Evolutionary conservation across 2,113 vertebrate species (phyloP).

Genomic region (Hystrix cristata): DNA sequence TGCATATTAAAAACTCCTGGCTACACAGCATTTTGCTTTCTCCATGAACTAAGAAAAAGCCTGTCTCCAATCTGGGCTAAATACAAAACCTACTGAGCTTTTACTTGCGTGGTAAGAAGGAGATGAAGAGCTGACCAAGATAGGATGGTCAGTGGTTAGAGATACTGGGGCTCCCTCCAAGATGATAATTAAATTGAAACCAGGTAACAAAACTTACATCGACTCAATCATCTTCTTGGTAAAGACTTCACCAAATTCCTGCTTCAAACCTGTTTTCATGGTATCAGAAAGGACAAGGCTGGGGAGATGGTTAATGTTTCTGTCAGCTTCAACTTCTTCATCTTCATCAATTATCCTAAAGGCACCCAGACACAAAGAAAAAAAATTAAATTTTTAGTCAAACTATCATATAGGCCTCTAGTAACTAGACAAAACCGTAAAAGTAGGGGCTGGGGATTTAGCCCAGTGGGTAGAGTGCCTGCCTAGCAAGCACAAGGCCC

Average conservation of each 20-base stretch:
- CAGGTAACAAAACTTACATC: slow-evolving; percentile 87
- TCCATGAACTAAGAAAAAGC: background rate
- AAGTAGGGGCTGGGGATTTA: background rate
- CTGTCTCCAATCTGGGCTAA: background rate
- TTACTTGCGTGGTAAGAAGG: background rate
- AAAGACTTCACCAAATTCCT: slow-evolving; percentile 89
- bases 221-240: slow-evolving; percentile 92
- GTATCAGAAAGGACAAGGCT: slow-evolving; percentile 90
- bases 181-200: slow-evolving; percentile 54
- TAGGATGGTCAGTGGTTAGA: background rate
- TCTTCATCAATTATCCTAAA: slow-evolving; percentile 91
- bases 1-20: background rate
- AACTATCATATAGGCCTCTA: background rate
- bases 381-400: slow-evolving; percentile 6
- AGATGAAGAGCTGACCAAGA: background rate
- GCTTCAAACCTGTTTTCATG: slow-evolving; percentile 90
- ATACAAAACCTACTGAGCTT: background rate
- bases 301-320: slow-evolving; percentile 87
- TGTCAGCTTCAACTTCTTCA: slow-evolving; percentile 90
- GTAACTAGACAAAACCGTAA: background rate
- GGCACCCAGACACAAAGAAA: slow-evolving; percentile 75
- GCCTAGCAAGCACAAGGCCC: too few relatives aligned
- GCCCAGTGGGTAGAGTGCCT: too few relatives aligned
- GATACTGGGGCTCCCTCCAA: background rate
- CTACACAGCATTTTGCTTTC: background rate